Base-by-base conservation (phyloP, 2,113 vertebrate genomes). In the Phaetusa simplex region DNA sequence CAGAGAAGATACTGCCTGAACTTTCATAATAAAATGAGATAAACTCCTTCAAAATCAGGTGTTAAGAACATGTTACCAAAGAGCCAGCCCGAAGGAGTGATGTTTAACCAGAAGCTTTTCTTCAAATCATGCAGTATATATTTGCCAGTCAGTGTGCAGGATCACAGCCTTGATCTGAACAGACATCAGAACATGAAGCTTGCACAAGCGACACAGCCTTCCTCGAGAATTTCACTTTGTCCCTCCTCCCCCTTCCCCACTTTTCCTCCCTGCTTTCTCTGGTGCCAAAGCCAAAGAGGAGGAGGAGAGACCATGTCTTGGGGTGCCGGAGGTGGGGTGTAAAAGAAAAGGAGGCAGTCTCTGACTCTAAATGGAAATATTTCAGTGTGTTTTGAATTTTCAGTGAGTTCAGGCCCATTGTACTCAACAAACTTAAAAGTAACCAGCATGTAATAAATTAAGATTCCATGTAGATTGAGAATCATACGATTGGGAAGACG, bases 401-500 rank as follows among this genome's bases (percentile, higher is more conserved):
- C 47, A 49, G 47, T 49, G 47, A 49, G 20, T 49, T 49, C 22
- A 38, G 58, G 43, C 12, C 8, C 0, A 0, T n/a, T 30, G 20
- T n/a, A 62, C 20, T 56, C 27, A 76, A 76, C 15, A 70, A 91
- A 64, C 15, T 72, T 59, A 45, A 72, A 95, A 56, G 36, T 14
- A 12, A 77, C 5, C 53, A 40, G 8, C 8, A 11, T 27, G 22
- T 34, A 59, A 30, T 40, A 74, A 66, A 70, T 38, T 36, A 58
- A 73, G 53, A 72, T 53, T 26, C 52, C 27, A 15, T 27, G 30
- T 45, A 34, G 20, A 45, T 45, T 80, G 22, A 64, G 38, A 88
- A 43, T 76, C 11, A 24, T 27, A n/a, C 0, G 1, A 18, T 12
- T 0, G 0, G 61, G 52, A 76, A 82, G 24, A 80, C 34, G 5